Evolutionary conservation across 1,140 invertebrate species (phyloP), one percentile per base, ranked within the genome.

Genomic region (Megalopta genalis): DNA sequence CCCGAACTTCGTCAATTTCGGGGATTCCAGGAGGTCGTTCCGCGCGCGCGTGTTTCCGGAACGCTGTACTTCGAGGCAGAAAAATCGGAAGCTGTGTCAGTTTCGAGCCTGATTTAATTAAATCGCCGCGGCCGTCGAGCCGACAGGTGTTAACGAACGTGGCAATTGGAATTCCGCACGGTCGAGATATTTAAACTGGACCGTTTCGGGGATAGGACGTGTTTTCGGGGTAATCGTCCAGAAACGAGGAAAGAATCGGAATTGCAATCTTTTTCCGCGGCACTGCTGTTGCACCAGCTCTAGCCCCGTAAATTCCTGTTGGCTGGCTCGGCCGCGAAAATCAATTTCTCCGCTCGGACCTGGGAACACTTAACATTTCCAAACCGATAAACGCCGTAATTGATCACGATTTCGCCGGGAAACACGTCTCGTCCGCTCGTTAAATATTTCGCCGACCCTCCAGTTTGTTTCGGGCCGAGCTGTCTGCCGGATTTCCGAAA

Each of bases 231-330:
- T 27, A 65, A 73, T 73, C 60, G 60, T 52, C 62, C 64, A 39
- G 59, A 62, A 65, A 27, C 23, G 32, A 37, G 23, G 42, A 16
- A 64, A 27, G 42, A 9, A 27, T 65, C 59, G 60, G 64, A 64
- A 74, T 74, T 52, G 72, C 72, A 16, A 39, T 42, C 62, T 74
- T 74, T 73, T 37, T 73, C 70, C 42, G 8, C 62, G 32, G 39
- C 5, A 16, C 62, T 18, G 4, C 23, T 42, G 39, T 10, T 42
- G 8, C 16, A 5, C 21, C 4, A 62, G 39, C 21, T 46, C 21
- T n/a, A n/a, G 39, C 27, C 46, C 59, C n/a, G 39, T 32, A 46
- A 73, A 73, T 73, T 65, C 39, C 59, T 46, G 42, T 27, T 63
- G 8, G 21, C 21, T n/a, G 16, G 14, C 32, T 32, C 21, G 9